A percentile compares a stretch with the other conserved stretches of the same genome.
Conservation (phyloP, 2,888 invertebrate genomes). For the Mantis religiosa region DNA sequence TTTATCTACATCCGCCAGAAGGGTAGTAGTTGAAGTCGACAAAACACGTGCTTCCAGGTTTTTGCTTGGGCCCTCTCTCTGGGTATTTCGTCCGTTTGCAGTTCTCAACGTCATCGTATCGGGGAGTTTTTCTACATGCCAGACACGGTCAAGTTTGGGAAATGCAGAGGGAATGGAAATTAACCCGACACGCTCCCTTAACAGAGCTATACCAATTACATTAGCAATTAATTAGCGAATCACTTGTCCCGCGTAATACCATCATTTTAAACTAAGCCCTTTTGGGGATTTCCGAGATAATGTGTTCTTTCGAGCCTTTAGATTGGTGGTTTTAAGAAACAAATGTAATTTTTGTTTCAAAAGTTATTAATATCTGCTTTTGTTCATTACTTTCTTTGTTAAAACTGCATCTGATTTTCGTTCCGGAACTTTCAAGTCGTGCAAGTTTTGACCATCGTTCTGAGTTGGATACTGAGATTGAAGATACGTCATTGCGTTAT, state of each 20-base stretch:
- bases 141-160: neutral
- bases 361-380: neutral
- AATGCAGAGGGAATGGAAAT: neutral
- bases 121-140: no score
- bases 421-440: no score
- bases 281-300: neutral
- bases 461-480: no score
- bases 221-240: neutral
- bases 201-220: neutral
- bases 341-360: no score
- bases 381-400: neutral
- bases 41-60: no score
- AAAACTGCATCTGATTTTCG: neutral
- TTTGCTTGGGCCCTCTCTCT: no score
- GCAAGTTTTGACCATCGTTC: no score
- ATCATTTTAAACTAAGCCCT: neutral
- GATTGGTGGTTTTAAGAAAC: neutral
- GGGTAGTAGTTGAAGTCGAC: no score
- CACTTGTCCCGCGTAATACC: neutral
- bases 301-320: neutral
- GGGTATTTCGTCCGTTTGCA: no score
- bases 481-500: no score
- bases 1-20: no score
- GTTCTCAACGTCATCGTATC: no score
- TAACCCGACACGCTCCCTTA: neutral